Base-by-base conservation (phyloP, 2,113 vertebrate species). In the Oreochromis spilurus region DNA sequence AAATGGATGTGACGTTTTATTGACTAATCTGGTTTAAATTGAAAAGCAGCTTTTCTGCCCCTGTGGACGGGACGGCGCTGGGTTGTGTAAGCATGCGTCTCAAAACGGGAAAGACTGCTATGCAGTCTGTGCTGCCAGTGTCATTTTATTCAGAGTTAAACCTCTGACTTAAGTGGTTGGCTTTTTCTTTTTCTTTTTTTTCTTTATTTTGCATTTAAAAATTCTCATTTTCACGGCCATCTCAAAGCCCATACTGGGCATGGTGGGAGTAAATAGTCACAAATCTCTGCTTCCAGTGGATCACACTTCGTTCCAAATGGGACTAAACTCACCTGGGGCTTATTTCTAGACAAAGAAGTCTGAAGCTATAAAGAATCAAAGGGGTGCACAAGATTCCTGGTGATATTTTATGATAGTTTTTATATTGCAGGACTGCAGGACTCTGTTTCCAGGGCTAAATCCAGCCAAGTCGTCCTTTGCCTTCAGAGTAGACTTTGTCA, bases 21-120 rank as follows among this genome's bases (percentile, higher is more conserved):
- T 84, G 88, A 92, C 79, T 93, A 92, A 93, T 94, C 91, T 83
- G 90, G 65, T 92, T 93, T 93, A 82, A 89, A 93, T 88, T 87
- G 88, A 92, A 93, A 93, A 93, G 90, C 88, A 78, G 88, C 86
- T 92, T 93, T 93, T 88, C 88, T 82, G 65, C 26, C 85, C 80
- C 90, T 79, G 78, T 62, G 85, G 84, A 89, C 52, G n/a, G 7
- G 43, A 52, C 12, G 2, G 10, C 9, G 38, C 53, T 58, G 24
- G 40, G 48, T 82, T 84, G 65, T 36, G 79, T 57, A 38, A 78
- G 81, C 48, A 50, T 50, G 9, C 26, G 17, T 65, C 62, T 86
- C 31, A 62, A 57, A 88, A 31, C 3, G 9, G 24, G 19, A 40
- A 31, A 48, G 14, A 52, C 7, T 13, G 54, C 82, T 26, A 36